Conservation (phyloP, 1,140 invertebrate genomes). For the Xylocopa sonorina region DNA sequence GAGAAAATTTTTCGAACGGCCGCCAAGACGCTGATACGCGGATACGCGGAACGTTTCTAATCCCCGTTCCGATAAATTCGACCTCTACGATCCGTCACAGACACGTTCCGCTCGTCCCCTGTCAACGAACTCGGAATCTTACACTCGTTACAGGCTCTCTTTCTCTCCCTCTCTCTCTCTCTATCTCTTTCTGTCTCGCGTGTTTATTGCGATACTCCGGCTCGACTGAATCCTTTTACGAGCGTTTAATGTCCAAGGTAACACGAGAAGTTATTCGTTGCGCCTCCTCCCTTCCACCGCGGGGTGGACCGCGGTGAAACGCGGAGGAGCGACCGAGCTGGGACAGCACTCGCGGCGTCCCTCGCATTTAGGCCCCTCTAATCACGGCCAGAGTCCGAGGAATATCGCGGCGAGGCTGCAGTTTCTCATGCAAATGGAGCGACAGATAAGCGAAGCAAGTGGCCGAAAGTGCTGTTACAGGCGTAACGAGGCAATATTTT, state of each 20-base stretch:
- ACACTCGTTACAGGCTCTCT: background rate
- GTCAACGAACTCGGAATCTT: background rate
- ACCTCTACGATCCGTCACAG: background rate
- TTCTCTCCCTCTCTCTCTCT: no score
- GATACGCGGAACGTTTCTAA: no score
- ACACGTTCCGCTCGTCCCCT: background rate
- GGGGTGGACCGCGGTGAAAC: background rate
- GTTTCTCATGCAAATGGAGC: conserved; percentile 49
- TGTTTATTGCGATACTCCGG: conserved; percentile 18
- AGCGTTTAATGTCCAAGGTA: conserved; percentile 27
- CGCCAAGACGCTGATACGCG: no score
- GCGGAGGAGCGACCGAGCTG: background rate
- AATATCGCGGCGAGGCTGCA: conserved; percentile 23
- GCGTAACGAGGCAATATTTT: conserved; percentile 48
- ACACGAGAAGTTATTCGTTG: conserved; percentile 11
- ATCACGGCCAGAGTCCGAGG: conserved; percentile 12
- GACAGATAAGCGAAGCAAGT: conserved; percentile 50
- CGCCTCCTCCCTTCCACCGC: background rate
- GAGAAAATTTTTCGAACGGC: no score
- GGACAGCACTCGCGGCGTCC: background rate
- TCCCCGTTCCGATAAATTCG: background rate
- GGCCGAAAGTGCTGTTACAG: conserved; percentile 30
- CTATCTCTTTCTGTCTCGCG: no score
- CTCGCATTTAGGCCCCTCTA: conserved; percentile 19
- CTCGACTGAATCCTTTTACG: conserved; percentile 14